Percentiles rank a stretch among this genome's conserved stretches.
phyloP scores from a whole-genome alignment of 2,797 vertebrate genomes.

The Coregonus sp. region DNA sequence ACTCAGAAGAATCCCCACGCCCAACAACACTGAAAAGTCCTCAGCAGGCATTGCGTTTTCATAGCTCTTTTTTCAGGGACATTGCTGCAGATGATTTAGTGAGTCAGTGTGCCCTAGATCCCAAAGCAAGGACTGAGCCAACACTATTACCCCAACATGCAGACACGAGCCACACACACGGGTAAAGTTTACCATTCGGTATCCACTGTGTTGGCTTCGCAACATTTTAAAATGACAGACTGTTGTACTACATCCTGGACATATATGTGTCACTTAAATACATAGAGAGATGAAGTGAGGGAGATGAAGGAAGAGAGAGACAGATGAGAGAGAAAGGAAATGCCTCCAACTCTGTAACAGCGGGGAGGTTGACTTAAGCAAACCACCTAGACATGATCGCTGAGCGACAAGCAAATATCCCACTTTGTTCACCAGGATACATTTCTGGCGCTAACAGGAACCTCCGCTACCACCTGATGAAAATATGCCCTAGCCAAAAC shows the following conservation, averaged over 20 bases:
- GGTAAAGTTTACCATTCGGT: background rate
- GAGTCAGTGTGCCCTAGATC: constrained; percentile 11
- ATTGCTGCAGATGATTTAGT: background rate
- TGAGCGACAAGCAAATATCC: background rate
- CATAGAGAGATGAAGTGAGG: background rate
- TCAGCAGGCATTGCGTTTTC: too few species aligned
- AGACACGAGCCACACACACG: background rate
- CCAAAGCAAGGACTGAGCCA: background rate
- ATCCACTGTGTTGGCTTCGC: background rate
- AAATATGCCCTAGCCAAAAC: background rate
- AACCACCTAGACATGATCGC: background rate
- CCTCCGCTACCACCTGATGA: background rate
- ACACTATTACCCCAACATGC: background rate
- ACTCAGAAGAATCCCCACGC: too few species aligned
- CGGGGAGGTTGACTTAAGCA: background rate
- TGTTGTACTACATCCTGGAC: background rate
- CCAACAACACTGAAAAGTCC: background rate
- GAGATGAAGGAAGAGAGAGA: background rate
- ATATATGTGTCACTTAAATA: background rate
- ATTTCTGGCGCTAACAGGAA: background rate
- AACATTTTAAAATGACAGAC: background rate
- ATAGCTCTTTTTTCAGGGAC: too few species aligned
- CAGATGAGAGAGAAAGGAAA: background rate
- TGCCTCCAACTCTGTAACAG: background rate
- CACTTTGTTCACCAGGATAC: background rate